Conservation (phyloP, 2,113 vertebrate species). For the Dipodomys merriami region DNA sequence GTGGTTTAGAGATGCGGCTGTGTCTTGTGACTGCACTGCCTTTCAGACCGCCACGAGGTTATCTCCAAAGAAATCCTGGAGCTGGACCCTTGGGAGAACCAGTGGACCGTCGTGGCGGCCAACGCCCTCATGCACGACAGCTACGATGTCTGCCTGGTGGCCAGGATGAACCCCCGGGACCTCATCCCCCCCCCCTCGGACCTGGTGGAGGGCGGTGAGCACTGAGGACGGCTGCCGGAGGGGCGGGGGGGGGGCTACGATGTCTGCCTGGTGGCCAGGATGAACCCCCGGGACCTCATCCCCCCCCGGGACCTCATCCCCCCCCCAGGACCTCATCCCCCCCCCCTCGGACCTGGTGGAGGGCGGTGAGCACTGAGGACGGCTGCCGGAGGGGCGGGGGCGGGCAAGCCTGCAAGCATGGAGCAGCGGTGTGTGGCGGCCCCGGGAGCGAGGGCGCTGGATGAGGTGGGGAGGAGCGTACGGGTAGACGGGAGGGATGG, state of each 20-base stretch:
- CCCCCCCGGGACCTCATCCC: too few species aligned
- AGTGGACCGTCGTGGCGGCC: slow-evolving; percentile 93
- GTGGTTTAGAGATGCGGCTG: too few species aligned
- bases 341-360: slow-evolving; percentile 92
- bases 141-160: slow-evolving; percentile 97
- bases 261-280: slow-evolving; percentile 95
- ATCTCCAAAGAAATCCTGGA: slow-evolving; percentile 97
- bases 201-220: slow-evolving; percentile 83
- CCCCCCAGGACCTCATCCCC: slow-evolving; percentile 93
- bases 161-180: slow-evolving; percentile 94
- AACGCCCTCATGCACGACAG: slow-evolving; percentile 95
- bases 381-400: background rate
- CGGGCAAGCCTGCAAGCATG: too few species aligned
- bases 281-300: slow-evolving; percentile 96
- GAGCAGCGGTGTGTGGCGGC: background rate
- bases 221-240: background rate
- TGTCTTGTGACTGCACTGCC: background rate
- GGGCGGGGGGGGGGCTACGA: slow-evolving; percentile 86
- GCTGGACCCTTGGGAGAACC: slow-evolving; percentile 94
- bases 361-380: slow-evolving; percentile 66
- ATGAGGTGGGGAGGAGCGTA: background rate
- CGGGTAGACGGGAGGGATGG: background rate
- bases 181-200: slow-evolving; percentile 95
- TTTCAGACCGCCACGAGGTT: slow-evolving; percentile 94
- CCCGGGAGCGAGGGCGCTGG: too few species aligned